These are phyloP conservation scores for Osmerus eperlanus DNA, from an alignment of 2,113 vertebrate species.

Conservation along the genomic window DNA sequence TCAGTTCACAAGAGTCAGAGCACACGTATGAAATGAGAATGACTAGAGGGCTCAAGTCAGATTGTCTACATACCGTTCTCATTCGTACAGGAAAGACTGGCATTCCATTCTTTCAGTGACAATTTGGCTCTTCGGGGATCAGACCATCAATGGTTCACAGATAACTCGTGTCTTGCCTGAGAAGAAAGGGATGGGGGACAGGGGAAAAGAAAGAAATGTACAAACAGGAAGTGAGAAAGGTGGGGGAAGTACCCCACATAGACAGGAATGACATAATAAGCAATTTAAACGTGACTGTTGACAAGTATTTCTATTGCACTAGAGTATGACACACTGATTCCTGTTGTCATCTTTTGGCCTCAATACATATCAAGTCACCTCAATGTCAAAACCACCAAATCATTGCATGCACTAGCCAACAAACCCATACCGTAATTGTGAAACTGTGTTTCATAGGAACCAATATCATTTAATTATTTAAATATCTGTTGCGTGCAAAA, in stretches of 20 bases:
- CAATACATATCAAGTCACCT: conserved; percentile 54
- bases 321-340: conserved; percentile 67
- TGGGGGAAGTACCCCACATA: conserved; percentile 73
- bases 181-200: conserved; percentile 8
- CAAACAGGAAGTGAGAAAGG: conserved; percentile 76
- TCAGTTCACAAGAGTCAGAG: conserved; percentile 16
- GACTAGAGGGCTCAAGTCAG: conserved; percentile 7
- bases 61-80: conserved; percentile 63
- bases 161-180: conserved; percentile 30
- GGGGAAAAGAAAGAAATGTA: conserved; percentile 31
- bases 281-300: conserved; percentile 64
- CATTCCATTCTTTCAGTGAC: conserved; percentile 69
- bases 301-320: conserved; percentile 55
- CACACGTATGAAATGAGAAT: conserved; percentile 19
- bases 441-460: too few relatives aligned
- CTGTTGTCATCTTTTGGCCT: conserved; percentile 49
- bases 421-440: not conserved
- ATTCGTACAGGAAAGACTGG: conserved; percentile 53
- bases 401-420: conserved; percentile 14
- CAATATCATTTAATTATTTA: conserved; percentile 34
- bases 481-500: conserved; percentile 26
- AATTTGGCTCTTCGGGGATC: conserved; percentile 50
- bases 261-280: conserved; percentile 61
- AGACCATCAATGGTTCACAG: conserved; percentile 38
- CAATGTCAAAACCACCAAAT: too few relatives aligned